Percentiles rank a stretch among this genome's conserved stretches.
Evolutionary conservation across 2,888 invertebrate species (phyloP).

Genomic region (Entomobrya multifasciata): DNA sequence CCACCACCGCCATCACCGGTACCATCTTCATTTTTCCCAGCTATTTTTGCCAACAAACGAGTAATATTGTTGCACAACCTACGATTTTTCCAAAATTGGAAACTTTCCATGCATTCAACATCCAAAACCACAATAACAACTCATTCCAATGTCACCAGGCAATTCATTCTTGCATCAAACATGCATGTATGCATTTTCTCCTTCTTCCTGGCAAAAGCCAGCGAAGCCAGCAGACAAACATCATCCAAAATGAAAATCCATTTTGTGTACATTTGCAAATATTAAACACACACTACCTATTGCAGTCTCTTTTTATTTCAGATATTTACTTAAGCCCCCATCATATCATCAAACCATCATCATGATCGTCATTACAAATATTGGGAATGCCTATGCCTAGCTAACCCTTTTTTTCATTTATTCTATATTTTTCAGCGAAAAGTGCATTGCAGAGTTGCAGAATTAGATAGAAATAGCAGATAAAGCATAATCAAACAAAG

Average conservation of each 20-base stretch:
- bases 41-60: not conserved
- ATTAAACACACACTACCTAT: not conserved
- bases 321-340: not conserved
- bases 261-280: no score
- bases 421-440: not conserved
- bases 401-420: not conserved
- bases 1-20: not conserved
- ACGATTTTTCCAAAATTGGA: conserved; percentile 13
- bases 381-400: not conserved
- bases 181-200: not conserved
- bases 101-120: conserved; percentile 1
- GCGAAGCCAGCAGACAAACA: not conserved
- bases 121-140: conserved; percentile 1
- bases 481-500: not conserved
- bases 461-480: conserved; percentile 21
- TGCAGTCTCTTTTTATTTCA: not conserved
- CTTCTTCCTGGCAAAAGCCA: not conserved
- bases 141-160: conserved; percentile 3
- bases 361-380: not conserved
- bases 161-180: conserved; percentile 2
- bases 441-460: conserved; percentile 40
- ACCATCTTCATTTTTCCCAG: not conserved
- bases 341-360: not conserved
- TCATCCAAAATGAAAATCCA: not conserved
- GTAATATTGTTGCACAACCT: not conserved